phyloP scores from a whole-genome alignment of 1,140 invertebrate genomes.

The Micrasema longulum region DNA sequence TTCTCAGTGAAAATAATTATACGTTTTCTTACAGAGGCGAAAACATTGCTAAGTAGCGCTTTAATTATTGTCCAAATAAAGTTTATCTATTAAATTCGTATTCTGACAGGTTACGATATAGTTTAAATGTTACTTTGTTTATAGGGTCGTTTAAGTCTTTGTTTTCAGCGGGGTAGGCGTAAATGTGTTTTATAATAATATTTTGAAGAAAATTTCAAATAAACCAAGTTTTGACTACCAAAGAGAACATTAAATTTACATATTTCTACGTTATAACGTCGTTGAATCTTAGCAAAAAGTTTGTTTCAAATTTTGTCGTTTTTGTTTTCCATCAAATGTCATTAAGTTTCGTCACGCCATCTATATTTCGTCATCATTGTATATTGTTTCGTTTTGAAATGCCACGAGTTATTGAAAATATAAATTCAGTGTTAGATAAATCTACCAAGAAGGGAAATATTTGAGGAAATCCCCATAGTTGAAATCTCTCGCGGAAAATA shows the following conservation, averaged over 20 bases:
- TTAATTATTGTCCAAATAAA: too few relatives aligned
- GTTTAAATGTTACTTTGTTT: too few relatives aligned
- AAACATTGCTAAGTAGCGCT: too few relatives aligned
- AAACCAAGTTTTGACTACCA: constrained; percentile 1
- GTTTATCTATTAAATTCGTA: too few relatives aligned
- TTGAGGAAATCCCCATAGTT: too few relatives aligned
- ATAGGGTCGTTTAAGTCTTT: too few relatives aligned
- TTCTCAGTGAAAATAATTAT: constrained; percentile 11
- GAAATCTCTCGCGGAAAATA: too few relatives aligned
- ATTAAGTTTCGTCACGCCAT: constrained; percentile 31
- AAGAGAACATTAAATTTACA: constrained; percentile 8
- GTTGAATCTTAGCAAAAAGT: background rate
- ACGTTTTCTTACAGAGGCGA: too few relatives aligned
- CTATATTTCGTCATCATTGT: constrained; percentile 9
- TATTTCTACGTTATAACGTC: constrained; percentile 5
- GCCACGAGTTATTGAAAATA: constrained; percentile 16
- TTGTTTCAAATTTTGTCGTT: constrained; percentile 10
- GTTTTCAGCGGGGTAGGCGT: too few relatives aligned
- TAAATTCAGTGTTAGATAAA: too few relatives aligned
- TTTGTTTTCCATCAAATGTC: constrained; percentile 29
- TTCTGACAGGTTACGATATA: too few relatives aligned
- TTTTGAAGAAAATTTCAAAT: background rate
- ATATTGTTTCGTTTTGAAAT: constrained; percentile 6
- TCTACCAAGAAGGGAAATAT: too few relatives aligned
- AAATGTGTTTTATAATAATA: background rate